Conservation (phyloP, 2,888 invertebrate genomes). For the Eristalinus aeneus region DNA sequence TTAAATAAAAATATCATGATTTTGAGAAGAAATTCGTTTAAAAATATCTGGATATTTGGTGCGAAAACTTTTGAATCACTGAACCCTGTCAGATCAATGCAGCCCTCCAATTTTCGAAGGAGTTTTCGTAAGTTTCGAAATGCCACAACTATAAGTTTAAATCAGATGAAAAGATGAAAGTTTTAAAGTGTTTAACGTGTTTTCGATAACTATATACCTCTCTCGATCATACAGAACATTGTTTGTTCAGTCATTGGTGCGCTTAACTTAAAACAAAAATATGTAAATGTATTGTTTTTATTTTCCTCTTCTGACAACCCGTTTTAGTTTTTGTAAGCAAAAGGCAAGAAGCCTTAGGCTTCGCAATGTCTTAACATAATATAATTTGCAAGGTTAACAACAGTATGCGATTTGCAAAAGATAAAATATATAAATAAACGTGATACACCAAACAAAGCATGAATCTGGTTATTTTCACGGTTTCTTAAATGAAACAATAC, state of each 20-base stretch:
- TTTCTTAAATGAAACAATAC: background rate
- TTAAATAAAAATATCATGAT: constrained; percentile 39
- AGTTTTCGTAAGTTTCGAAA: constrained; percentile 43
- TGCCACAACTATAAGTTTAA: too few species aligned
- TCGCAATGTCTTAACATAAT: constrained; percentile 10
- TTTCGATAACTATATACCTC: background rate
- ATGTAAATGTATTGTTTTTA: background rate
- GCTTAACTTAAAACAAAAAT: background rate
- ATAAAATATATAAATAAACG: background rate
- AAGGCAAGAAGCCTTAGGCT: background rate
- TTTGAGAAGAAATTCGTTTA: constrained; percentile 43
- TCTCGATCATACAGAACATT: background rate
- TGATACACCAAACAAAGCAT: background rate
- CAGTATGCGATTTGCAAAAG: constrained; percentile 12
- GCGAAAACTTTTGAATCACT: constrained; percentile 30
- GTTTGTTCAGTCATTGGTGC: background rate
- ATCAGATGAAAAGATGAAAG: background rate
- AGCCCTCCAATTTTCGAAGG: constrained; percentile 40
- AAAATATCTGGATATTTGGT: constrained; percentile 43
- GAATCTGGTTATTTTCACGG: background rate
- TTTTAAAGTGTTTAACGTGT: background rate
- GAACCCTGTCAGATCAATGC: constrained; percentile 35
- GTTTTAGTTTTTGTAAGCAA: background rate
- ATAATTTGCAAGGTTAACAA: constrained; percentile 21
- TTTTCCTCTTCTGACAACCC: background rate